Conservation (phyloP, 1,140 invertebrate genomes). For the Acyrthosiphon pisum region DNA sequence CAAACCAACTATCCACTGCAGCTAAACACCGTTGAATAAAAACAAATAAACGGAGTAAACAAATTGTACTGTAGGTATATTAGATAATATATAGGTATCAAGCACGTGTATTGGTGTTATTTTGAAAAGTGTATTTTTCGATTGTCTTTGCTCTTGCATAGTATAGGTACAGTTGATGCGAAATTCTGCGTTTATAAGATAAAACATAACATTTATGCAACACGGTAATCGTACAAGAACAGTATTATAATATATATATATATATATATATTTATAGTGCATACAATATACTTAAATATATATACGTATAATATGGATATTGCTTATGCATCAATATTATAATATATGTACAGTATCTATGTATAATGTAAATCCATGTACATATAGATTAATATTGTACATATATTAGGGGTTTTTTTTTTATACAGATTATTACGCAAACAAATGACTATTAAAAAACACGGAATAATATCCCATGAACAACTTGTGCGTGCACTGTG, state of each 20-base stretch:
- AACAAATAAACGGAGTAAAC: not conserved
- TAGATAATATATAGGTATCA: not conserved
- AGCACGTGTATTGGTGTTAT: not conserved
- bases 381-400: not conserved
- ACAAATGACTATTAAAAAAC: not conserved
- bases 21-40: not conserved
- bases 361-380: not conserved
- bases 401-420: not conserved
- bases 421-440: not conserved
- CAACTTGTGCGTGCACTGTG: not conserved
- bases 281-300: not conserved
- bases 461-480: not conserved
- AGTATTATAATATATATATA: too few relatives aligned
- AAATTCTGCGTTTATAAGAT: not conserved
- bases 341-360: not conserved
- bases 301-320: not conserved
- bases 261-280: not conserved
- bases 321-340: not conserved
- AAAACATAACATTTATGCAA: not conserved
- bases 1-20: not conserved
- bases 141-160: not conserved
- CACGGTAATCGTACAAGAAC: not conserved
- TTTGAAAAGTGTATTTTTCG: not conserved
- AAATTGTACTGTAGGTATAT: not conserved
- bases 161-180: not conserved